phyloP scores from a whole-genome alignment of 2,888 invertebrate species.

The Chymomyza fuscimana region DNA sequence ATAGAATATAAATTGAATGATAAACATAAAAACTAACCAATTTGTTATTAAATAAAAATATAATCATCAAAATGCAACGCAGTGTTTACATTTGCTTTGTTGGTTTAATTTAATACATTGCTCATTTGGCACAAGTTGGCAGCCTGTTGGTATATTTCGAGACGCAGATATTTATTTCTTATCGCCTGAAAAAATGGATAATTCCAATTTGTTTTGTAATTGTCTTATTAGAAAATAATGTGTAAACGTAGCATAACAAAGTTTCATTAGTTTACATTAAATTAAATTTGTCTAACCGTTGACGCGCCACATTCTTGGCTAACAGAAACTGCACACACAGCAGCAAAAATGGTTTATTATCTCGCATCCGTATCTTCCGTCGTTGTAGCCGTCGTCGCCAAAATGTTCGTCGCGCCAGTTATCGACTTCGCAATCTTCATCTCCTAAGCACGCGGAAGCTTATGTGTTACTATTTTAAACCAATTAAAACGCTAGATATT shows the following conservation, averaged over 20 bases:
- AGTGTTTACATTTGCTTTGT: slow-evolving; percentile 50
- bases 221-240: slow-evolving; percentile 52
- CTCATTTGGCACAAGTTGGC: slow-evolving; percentile 31
- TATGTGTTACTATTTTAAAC: slow-evolving; percentile 44
- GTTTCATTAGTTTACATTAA: neutral
- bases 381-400: slow-evolving; percentile 47
- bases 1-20: neutral
- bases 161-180: slow-evolving; percentile 70
- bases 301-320: slow-evolving; percentile 15
- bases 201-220: slow-evolving; percentile 58
- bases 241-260: slow-evolving; percentile 21
- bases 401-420: slow-evolving; percentile 69
- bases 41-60: neutral
- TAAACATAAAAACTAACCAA: neutral
- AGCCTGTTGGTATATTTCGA: slow-evolving; percentile 64
- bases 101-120: slow-evolving; percentile 27
- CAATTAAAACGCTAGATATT: slow-evolving; percentile 25
- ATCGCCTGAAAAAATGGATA: slow-evolving; percentile 65
- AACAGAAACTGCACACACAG: slow-evolving; percentile 24
- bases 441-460: slow-evolving; percentile 57
- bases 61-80: neutral
- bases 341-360: slow-evolving; percentile 74
- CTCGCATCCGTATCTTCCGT: slow-evolving; percentile 66
- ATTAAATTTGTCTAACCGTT: slow-evolving; percentile 4
- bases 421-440: slow-evolving; percentile 74